These are phyloP conservation scores for Tapirus indicus DNA, from an alignment of 2,797 vertebrate species.

Conservation along the genomic window DNA sequence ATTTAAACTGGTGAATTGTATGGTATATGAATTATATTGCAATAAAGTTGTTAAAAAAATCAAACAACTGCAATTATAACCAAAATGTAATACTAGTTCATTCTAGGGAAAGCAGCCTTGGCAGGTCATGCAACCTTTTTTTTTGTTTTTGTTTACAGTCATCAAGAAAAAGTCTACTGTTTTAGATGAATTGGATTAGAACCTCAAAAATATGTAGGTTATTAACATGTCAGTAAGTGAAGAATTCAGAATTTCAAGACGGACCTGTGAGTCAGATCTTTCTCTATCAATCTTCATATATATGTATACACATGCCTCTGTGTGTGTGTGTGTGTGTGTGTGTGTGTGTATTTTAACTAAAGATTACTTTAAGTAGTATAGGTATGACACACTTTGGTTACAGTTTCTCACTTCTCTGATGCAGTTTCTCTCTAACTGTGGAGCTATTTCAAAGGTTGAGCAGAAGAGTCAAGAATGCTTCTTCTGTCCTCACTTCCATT, in stretches of 20 bases:
- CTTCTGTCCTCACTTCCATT: neutral
- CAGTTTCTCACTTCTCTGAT: neutral
- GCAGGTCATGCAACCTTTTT: neutral
- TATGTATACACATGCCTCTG: neutral
- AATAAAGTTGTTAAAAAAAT: neutral
- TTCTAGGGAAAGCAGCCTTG: neutral
- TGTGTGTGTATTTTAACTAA: neutral
- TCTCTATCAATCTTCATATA: neutral
- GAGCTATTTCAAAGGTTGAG: neutral
- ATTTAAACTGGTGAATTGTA: neutral
- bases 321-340: neutral
- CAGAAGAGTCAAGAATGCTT: neutral
- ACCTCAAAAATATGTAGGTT: neutral
- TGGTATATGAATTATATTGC: neutral
- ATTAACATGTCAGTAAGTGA: neutral
- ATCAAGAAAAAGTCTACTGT: neutral
- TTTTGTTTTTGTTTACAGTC: neutral
- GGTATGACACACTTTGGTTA: neutral
- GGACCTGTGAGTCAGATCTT: neutral
- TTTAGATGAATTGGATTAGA: neutral
- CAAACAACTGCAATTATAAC: neutral
- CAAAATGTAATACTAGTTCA: neutral
- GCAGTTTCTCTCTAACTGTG: neutral
- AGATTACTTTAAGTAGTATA: neutral
- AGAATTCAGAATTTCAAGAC: neutral